A percentile compares a stretch with the other conserved stretches of the same genome.
These are phyloP conservation scores for Synanceia verrucosa DNA, from an alignment of 2,797 vertebrate species.

Conservation along the genomic window DNA sequence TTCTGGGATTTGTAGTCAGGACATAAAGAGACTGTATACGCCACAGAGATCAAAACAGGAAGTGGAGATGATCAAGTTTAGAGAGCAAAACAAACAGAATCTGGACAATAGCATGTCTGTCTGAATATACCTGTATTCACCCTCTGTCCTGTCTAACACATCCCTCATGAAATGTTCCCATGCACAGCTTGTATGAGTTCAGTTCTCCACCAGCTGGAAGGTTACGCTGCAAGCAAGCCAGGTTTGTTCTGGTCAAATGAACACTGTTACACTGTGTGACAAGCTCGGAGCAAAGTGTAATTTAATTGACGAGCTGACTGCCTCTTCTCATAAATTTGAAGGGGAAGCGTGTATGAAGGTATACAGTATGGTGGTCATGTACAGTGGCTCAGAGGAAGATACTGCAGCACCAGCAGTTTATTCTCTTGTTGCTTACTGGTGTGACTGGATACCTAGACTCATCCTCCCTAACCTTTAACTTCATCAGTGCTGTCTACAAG, in stretches of 20 bases:
- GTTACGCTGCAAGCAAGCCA: no score
- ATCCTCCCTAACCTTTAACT: not conserved
- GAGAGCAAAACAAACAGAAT: no score
- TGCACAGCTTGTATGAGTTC: not conserved
- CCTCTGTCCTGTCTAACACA: not conserved
- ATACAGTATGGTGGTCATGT: not conserved
- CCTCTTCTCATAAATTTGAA: slow-evolving; percentile 4
- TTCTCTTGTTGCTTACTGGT: not conserved
- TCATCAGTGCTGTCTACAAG: not conserved
- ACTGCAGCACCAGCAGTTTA: not conserved
- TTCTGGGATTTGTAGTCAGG: no score
- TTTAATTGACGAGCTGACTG: slow-evolving; percentile 3
- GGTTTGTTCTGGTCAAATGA: no score
- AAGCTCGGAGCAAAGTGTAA: not conserved
- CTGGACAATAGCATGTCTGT: no score
- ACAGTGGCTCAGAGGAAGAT: not conserved
- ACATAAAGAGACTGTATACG: no score
- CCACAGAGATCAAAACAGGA: no score
- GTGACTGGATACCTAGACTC: not conserved
- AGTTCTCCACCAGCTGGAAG: not conserved
- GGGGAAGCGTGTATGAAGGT: not conserved
- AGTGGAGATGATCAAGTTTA: no score
- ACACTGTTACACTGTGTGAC: not conserved
- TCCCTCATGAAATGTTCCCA: not conserved
- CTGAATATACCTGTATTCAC: no score